Percentiles rank a stretch among this genome's conserved stretches.
Evolutionary conservation across 2,113 vertebrate genomes (phyloP).

Genomic region (Sturnira hondurensis): DNA sequence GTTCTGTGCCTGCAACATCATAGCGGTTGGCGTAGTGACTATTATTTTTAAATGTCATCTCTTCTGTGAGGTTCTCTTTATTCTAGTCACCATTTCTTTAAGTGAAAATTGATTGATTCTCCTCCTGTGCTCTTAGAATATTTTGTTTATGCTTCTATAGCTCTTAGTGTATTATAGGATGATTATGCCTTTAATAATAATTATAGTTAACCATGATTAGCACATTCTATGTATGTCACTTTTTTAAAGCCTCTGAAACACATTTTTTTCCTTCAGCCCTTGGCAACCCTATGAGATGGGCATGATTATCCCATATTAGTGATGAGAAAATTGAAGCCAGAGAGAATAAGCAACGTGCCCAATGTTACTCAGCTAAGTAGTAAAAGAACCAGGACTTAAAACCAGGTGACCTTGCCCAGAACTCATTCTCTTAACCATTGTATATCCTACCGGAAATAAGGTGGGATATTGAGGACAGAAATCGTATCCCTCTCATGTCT

Average conservation of each 20-base stretch:
- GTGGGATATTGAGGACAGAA: not conserved
- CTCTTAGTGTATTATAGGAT: not conserved
- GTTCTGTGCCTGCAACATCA: not conserved
- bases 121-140: not conserved
- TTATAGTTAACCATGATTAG: not conserved
- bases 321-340: not conserved
- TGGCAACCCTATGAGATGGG: not conserved
- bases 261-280: not conserved
- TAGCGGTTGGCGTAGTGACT: not conserved
- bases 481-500: not conserved
- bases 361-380: not conserved
- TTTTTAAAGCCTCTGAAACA: not conserved
- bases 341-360: not conserved
- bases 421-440: not conserved
- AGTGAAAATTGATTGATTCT: not conserved
- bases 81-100: not conserved
- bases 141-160: not conserved
- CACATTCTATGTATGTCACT: not conserved
- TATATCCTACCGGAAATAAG: not conserved
- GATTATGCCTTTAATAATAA: not conserved
- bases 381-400: not conserved
- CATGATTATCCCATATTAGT: not conserved
- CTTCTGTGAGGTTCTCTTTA: not conserved
- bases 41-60: not conserved
- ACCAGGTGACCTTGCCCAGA: not conserved